These are phyloP conservation scores for Ctenomys sociabilis DNA, from an alignment of 2,113 vertebrate genomes.

Conservation along the genomic window DNA sequence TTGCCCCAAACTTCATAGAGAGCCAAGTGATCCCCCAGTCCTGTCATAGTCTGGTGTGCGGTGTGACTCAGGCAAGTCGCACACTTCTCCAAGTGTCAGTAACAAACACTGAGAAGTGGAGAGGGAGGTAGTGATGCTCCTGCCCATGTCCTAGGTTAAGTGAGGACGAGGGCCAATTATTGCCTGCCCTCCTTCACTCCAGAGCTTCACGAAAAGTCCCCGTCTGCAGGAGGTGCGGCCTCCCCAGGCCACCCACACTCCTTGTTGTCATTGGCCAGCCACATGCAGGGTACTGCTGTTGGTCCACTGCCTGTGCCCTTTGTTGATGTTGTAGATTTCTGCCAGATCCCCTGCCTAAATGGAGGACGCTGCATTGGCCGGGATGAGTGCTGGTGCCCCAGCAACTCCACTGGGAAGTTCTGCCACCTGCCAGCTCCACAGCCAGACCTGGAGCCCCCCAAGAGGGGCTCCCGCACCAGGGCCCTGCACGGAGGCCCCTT, in stretches of 20 bases:
- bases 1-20: background rate
- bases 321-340: constrained; percentile 90
- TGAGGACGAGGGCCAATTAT: background rate
- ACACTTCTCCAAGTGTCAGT: background rate
- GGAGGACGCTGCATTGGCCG: constrained; percentile 96
- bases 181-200: background rate
- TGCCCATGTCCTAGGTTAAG: background rate
- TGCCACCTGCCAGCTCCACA: constrained; percentile 90
- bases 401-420: constrained; percentile 96
- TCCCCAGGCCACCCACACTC: background rate
- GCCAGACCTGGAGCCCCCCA: constrained; percentile 78
- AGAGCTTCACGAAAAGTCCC: background rate
- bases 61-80: background rate
- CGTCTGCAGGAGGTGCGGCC: background rate
- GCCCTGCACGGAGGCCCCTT: constrained; percentile 76
- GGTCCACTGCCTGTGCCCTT: background rate
- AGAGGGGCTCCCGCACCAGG: constrained; percentile 56
- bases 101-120: background rate
- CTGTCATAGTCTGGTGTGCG: background rate
- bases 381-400: constrained; percentile 95
- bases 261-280: background rate
- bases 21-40: background rate
- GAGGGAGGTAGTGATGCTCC: background rate
- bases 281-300: background rate
- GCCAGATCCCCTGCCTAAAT: constrained; percentile 95